phyloP scores from a whole-genome alignment of 2,888 invertebrate genomes.

The Arctia plantaginis region DNA sequence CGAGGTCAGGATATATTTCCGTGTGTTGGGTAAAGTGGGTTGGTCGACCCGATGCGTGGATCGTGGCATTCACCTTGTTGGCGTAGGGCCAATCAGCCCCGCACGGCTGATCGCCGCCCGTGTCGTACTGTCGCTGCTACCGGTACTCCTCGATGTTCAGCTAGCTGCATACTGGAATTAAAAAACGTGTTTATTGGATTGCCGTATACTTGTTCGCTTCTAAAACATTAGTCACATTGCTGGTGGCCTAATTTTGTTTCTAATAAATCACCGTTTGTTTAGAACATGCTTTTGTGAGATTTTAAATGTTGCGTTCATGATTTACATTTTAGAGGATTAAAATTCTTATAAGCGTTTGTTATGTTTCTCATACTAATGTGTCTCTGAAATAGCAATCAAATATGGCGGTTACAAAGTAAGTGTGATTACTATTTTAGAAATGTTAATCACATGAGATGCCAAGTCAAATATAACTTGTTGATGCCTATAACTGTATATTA shows the following conservation, averaged over 20 bases:
- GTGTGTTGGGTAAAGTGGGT: constrained; percentile 79
- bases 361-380: constrained; percentile 16
- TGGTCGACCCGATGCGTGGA: constrained; percentile 75
- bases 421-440: constrained; percentile 5
- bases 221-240: constrained; percentile 51
- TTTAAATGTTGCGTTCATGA: constrained; percentile 37
- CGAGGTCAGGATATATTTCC: constrained; percentile 65
- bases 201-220: constrained; percentile 47
- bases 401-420: not conserved
- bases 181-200: constrained; percentile 51
- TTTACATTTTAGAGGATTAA: constrained; percentile 39
- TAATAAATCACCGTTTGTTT: constrained; percentile 49
- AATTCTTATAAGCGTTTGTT: constrained; percentile 35
- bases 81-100: constrained; percentile 70
- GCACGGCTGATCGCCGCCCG: constrained; percentile 55
- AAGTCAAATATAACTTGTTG: constrained; percentile 11
- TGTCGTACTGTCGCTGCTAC: constrained; percentile 51
- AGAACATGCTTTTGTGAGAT: constrained; percentile 40
- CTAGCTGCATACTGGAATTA: constrained; percentile 41
- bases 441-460: constrained; percentile 6
- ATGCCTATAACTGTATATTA: not conserved
- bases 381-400: constrained; percentile 3
- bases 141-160: constrained; percentile 34
- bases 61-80: constrained; percentile 87
- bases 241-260: constrained; percentile 47